A percentile compares a stretch with the other conserved stretches of the same genome.
These are phyloP conservation scores for Toxostoma redivivum DNA, from an alignment of 2,113 vertebrate genomes.

Conservation along the genomic window DNA sequence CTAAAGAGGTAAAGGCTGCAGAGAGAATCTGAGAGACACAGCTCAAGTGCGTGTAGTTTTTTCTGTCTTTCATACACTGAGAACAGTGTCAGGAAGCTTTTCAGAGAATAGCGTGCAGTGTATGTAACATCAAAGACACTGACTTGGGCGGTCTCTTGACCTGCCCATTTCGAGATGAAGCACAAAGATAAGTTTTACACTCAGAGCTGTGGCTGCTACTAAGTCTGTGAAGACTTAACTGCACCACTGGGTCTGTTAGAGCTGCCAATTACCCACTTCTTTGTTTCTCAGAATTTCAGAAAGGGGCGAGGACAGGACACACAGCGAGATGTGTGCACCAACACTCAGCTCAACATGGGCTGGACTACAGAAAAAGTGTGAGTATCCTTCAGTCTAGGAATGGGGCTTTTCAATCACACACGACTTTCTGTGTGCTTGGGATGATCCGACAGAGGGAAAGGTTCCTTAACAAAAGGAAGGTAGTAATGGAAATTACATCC, in stretches of 20 bases:
- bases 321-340: neutral
- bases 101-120: neutral
- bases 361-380: neutral
- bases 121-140: neutral
- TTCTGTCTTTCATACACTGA: neutral
- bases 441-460: neutral
- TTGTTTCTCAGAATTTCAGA: neutral
- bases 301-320: neutral
- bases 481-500: neutral
- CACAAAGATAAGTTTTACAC: neutral
- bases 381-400: neutral
- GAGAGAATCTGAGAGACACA: neutral
- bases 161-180: neutral
- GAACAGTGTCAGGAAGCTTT: neutral
- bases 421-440: neutral
- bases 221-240: neutral
- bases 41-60: neutral
- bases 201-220: neutral
- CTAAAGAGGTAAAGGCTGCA: neutral
- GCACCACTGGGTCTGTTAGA: neutral
- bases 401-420: neutral
- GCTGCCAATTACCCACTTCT: neutral
- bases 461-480: neutral
- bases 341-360: neutral
- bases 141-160: neutral